Conservation (phyloP, 2,888 invertebrate species). For the Dryococelus australis region DNA sequence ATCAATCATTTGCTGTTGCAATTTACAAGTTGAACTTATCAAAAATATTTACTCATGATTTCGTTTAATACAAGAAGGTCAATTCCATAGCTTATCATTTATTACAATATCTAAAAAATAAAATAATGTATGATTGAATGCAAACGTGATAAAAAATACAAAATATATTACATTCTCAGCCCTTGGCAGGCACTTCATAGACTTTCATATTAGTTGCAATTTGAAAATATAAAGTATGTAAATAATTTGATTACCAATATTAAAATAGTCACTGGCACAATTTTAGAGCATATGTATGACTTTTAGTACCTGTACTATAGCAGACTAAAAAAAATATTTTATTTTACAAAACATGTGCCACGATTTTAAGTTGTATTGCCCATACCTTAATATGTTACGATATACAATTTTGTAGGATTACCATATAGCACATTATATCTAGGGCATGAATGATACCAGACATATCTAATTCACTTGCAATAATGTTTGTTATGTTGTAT, state of each 20-base stretch:
- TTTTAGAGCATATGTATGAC: too few species aligned
- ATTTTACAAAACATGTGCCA: neutral
- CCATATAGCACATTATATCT: too few species aligned
- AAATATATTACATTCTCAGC: neutral
- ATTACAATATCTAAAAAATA: neutral
- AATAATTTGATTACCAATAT: neutral
- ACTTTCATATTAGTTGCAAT: neutral
- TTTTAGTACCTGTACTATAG: too few species aligned
- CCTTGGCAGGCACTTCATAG: neutral
- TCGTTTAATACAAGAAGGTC: neutral
- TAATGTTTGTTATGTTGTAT: too few species aligned
- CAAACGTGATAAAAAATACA: neutral
- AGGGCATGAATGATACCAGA: too few species aligned
- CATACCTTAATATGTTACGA: too few species aligned
- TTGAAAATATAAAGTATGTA: neutral
- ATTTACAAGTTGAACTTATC: neutral
- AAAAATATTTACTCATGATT: neutral
- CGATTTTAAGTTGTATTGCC: neutral
- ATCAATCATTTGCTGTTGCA: neutral
- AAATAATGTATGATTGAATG: neutral
- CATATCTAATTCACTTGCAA: too few species aligned
- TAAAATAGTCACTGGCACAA: neutral
- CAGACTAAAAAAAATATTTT: too few species aligned
- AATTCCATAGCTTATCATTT: neutral
- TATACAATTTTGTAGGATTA: too few species aligned